Conservation (phyloP, 2,113 vertebrate species). For the Perccottus glenii region DNA sequence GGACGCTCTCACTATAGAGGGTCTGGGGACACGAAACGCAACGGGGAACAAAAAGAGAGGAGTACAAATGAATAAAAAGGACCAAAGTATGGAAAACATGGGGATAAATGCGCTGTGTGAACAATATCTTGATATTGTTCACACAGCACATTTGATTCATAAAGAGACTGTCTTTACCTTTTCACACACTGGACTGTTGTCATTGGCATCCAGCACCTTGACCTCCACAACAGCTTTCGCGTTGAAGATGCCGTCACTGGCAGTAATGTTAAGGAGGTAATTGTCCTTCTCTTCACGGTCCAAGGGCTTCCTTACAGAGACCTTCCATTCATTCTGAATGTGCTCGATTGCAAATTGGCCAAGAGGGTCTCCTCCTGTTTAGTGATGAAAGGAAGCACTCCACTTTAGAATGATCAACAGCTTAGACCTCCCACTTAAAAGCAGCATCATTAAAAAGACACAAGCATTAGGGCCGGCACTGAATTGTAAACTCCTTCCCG, state of each 20-base stretch:
- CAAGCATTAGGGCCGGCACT: not conserved
- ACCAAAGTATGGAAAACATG: not conserved
- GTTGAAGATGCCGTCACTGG: slow-evolving; percentile 93
- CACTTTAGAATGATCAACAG: slow-evolving; percentile 40
- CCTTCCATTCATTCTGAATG: slow-evolving; percentile 95
- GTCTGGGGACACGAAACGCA: slow-evolving; percentile 70
- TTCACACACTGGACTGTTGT: slow-evolving; percentile 94
- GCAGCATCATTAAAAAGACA: slow-evolving; percentile 24
- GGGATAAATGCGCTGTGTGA: not conserved
- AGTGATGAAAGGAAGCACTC: slow-evolving; percentile 37
- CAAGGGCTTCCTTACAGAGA: slow-evolving; percentile 91
- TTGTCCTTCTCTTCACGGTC: slow-evolving; percentile 93
- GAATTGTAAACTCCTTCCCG: slow-evolving; percentile 2
- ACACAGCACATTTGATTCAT: not conserved
- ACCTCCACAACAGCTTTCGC: slow-evolving; percentile 93
- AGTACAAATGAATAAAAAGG: slow-evolving; percentile 8
- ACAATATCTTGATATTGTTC: too few species aligned
- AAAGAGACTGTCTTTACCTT: slow-evolving; percentile 79
- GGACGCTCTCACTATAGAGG: slow-evolving; percentile 85
- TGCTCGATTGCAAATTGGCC: slow-evolving; percentile 95
- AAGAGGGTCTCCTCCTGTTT: slow-evolving; percentile 90
- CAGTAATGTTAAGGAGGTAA: slow-evolving; percentile 95
- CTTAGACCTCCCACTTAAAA: slow-evolving; percentile 1
- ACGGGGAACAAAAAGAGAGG: not conserved
- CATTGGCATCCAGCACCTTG: slow-evolving; percentile 97